Evolutionary conservation across 2,888 invertebrate species (phyloP), one percentile per base, ranked within the genome.

Genomic region (Volucella zonaria): DNA sequence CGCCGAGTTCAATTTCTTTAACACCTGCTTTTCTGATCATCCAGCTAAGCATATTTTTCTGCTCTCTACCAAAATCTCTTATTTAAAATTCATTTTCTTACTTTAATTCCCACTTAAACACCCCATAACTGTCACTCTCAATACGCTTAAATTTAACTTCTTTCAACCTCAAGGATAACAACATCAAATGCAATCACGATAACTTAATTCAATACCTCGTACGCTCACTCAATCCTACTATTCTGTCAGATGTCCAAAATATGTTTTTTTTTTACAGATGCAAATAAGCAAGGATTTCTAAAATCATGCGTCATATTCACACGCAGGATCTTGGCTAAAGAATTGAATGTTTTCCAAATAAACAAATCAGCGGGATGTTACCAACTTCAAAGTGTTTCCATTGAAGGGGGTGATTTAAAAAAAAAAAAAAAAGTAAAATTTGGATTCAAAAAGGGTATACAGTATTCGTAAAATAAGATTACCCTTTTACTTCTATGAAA

Each of bases 301-400:
- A 31, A 49, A 71, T 67, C 43, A 40, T 62, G 54, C 62, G 40
- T 47, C 71, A 61, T 23, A 15, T 75, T 81, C 70, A 81, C 85
- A 85, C 76, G 81, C 85, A 85, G 76, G 85, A 85, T 80, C 73
- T 68, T 71, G 66, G 67, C 54, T 67, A 62, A 47, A 77, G 80
- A 81, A 52, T 68, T 59, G 59, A 85, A 71, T 80, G 80, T 80
- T 85, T 85, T 85, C 70, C 85, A 85, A 85, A 85, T 80, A 85
- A 85, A 81, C 85, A 85, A 80, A 85, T 85, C 85, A 85, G 77
- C 85, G 67, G 80, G 83, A 85, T 71, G 79, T 67, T 23, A 61
- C 51, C 58, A 54, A 43, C 64, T 77, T 77, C 52, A 76, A 58
- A 23, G 54, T 62, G 9, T 15, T 31, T 2, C 45, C 47, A 49